Percentiles rank a stretch among this genome's conserved stretches.
phyloP scores from a whole-genome alignment of 2,888 invertebrate species.

The Cremastinae sp. region DNA sequence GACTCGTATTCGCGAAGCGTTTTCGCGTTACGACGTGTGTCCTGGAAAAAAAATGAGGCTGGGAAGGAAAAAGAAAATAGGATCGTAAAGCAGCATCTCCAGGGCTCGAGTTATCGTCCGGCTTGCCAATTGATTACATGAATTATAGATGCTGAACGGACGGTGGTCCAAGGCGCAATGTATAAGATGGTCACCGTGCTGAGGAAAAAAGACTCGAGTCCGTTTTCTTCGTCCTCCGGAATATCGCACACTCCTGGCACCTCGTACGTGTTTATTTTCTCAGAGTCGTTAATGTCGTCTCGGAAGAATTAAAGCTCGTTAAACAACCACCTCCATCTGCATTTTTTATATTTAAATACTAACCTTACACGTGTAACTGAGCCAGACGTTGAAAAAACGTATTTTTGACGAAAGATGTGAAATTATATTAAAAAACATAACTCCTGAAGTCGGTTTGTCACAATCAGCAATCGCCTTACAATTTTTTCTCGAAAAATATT shows the following conservation, averaged over 20 bases:
- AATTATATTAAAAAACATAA: neutral
- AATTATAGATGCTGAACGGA: conserved; percentile 69
- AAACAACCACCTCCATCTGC: conserved; percentile 60
- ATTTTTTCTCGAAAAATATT: neutral
- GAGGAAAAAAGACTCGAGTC: conserved; percentile 14
- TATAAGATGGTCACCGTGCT: conserved; percentile 19
- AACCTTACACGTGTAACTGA: neutral
- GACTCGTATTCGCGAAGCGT: conserved; percentile 11
- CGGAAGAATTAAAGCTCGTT: conserved; percentile 69
- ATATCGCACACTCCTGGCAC: conserved; percentile 61
- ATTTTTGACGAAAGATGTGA: neutral
- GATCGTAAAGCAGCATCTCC: conserved; percentile 68
- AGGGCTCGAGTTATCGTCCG: conserved; percentile 68
- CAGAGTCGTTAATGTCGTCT: conserved; percentile 70
- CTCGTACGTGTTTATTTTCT: conserved; percentile 71
- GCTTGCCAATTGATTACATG: conserved; percentile 73
- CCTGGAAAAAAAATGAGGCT: neutral
- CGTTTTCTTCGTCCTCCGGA: conserved; percentile 20
- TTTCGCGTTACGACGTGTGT: conserved; percentile 36
- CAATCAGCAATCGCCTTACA: neutral
- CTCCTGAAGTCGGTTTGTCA: neutral
- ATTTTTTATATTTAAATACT: conserved; percentile 40
- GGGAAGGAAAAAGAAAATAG: neutral
- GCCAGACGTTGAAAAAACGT: neutral
- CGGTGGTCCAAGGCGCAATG: conserved; percentile 42